These are phyloP conservation scores for Tachysurus vachellii DNA, from an alignment of 2,113 vertebrate species.

Conservation along the genomic window DNA sequence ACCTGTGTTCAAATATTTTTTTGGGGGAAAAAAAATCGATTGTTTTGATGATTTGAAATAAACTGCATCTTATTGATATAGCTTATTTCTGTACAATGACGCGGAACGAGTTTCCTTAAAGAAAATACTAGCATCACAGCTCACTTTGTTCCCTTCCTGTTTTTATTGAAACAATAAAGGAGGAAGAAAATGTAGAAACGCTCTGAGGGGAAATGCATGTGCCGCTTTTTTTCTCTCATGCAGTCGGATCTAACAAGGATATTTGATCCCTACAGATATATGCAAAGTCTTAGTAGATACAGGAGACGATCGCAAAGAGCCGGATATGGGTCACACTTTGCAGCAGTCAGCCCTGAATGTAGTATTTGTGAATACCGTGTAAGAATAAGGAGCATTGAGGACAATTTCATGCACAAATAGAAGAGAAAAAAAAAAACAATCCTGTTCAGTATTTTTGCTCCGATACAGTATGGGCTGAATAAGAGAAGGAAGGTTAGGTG, in stretches of 20 bases:
- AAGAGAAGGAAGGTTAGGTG: not conserved
- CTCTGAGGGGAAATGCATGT: not conserved
- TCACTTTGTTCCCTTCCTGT: conserved; percentile 37
- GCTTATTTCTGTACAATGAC: conserved; percentile 32
- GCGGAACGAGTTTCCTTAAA: conserved; percentile 25
- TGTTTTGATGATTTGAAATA: conserved; percentile 59
- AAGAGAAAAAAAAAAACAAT: not conserved
- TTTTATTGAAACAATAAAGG: not conserved
- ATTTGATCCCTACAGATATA: conserved; percentile 26
- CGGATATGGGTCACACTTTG: not conserved
- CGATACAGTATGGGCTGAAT: not conserved
- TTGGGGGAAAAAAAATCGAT: conserved; percentile 57
- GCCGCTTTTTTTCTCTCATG: not conserved
- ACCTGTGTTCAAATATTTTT: conserved; percentile 65
- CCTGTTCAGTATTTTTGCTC: conserved; percentile 29
- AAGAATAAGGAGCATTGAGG: not conserved
- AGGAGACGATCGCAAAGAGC: not conserved
- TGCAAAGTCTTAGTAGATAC: conserved; percentile 40
- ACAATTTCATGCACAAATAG: not conserved
- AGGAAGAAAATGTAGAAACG: not conserved
- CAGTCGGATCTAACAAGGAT: not conserved
- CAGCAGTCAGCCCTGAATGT: not conserved
- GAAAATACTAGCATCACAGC: not conserved
- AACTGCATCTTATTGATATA: conserved; percentile 54
- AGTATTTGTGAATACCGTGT: conserved; percentile 1